phyloP scores from a whole-genome alignment of 2,888 invertebrate species.

The Mythimna vitellina region DNA sequence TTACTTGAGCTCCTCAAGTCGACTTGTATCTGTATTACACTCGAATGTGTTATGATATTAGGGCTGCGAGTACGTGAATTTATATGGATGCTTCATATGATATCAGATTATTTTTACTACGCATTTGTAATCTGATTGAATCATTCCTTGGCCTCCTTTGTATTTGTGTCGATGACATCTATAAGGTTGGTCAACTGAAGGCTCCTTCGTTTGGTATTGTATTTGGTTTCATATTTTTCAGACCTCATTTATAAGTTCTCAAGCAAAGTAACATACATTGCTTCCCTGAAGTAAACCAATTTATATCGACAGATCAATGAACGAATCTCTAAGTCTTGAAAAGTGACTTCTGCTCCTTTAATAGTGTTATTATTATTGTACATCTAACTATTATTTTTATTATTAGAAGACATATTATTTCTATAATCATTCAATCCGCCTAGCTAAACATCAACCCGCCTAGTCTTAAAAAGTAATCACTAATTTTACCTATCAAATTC shows the following conservation, averaged over 20 bases:
- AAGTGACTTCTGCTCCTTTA: not conserved
- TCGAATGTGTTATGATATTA: slow-evolving; percentile 34
- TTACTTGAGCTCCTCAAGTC: slow-evolving; percentile 15
- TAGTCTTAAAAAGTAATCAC: too few species aligned
- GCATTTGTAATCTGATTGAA: slow-evolving; percentile 38
- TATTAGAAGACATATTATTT: too few species aligned
- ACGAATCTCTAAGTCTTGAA: not conserved
- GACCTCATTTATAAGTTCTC: not conserved
- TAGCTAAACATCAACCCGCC: too few species aligned
- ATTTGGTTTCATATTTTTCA: slow-evolving; percentile 14
- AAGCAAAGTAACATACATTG: not conserved
- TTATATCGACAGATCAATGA: not conserved
- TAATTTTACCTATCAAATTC: too few species aligned
- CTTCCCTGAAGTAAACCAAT: not conserved
- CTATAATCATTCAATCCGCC: too few species aligned
- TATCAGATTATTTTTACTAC: slow-evolving; percentile 50
- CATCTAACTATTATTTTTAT: too few species aligned
- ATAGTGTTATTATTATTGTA: too few species aligned
- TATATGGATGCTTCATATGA: slow-evolving; percentile 44
- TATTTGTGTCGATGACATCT: slow-evolving; percentile 33
- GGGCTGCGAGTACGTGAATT: slow-evolving; percentile 32
- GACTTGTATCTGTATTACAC: slow-evolving; percentile 30
- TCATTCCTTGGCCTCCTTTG: slow-evolving; percentile 48
- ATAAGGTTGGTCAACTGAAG: slow-evolving; percentile 44
- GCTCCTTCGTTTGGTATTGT: not conserved